Conservation (phyloP, 1,140 invertebrate genomes). For the Neodiprion virginianus region DNA sequence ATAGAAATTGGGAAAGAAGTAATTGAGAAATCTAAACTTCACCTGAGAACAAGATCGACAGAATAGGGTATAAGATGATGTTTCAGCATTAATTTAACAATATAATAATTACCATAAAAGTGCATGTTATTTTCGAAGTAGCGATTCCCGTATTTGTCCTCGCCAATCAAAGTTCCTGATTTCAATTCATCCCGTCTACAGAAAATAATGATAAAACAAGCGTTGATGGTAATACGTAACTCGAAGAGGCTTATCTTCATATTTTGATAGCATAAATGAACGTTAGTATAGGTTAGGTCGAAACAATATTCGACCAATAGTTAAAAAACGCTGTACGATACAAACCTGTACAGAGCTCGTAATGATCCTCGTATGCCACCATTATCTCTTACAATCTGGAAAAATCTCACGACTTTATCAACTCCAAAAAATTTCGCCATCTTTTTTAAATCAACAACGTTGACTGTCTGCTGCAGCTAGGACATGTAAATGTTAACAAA, state of each 20-base stretch:
- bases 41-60: too few species aligned
- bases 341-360: conserved; percentile 79
- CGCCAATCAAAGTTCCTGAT: conserved; percentile 86
- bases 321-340: conserved; percentile 18
- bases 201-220: conserved; percentile 47
- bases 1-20: conserved; percentile 9
- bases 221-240: conserved; percentile 29
- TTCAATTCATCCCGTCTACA: conserved; percentile 86
- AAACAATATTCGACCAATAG: conserved; percentile 15
- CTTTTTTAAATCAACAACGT: conserved; percentile 27
- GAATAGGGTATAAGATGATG: too few species aligned
- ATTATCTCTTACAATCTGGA: conserved; percentile 75
- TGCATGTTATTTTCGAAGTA: conserved; percentile 93
- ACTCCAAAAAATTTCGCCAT: conserved; percentile 74
- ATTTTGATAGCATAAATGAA: conserved; percentile 29
- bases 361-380: conserved; percentile 77
- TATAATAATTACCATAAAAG: conserved; percentile 73
- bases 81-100: neutral
- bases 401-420: conserved; percentile 74
- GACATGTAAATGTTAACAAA: too few species aligned
- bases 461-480: neutral
- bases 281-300: conserved; percentile 28
- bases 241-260: neutral
- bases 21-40: conserved; percentile 8
- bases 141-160: conserved; percentile 94